Percentiles rank a stretch among this genome's conserved stretches.
Conservation (phyloP, 2,888 invertebrate species). For the Drosophila cracens region DNA sequence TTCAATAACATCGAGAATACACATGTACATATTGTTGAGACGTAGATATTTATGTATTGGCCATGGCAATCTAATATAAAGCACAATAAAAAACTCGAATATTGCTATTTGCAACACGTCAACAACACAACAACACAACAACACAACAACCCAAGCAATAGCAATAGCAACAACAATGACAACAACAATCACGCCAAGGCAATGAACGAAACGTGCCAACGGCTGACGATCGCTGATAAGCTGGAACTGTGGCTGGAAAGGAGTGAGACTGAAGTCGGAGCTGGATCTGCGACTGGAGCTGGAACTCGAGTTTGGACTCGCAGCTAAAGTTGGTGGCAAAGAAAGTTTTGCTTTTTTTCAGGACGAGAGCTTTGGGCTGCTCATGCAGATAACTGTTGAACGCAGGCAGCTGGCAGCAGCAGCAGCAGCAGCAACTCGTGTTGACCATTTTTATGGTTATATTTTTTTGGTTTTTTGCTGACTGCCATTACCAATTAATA, state of each 20-base stretch:
- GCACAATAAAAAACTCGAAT: constrained; percentile 79
- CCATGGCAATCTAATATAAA: constrained; percentile 78
- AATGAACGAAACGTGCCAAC: constrained; percentile 81
- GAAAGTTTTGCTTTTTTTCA: constrained; percentile 58
- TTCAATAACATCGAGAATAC: constrained; percentile 64
- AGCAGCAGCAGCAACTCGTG: constrained; percentile 21
- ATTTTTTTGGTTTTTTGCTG: constrained; percentile 45
- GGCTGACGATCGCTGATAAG: constrained; percentile 77
- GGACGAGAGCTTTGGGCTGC: constrained; percentile 54
- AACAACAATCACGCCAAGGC: constrained; percentile 67
- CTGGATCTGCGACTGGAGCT: constrained; percentile 14
- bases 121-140: constrained; percentile 49
- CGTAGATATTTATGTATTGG: constrained; percentile 69
- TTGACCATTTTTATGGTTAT: constrained; percentile 76
- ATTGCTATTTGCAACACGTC: constrained; percentile 79
- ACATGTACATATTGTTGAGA: constrained; percentile 25
- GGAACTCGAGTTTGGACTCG: constrained; percentile 41
- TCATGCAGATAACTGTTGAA: constrained; percentile 40
- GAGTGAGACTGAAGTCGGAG: constrained; percentile 15
- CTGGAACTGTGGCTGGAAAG: constrained; percentile 37
- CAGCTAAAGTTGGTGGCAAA: constrained; percentile 46
- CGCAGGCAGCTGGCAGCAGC: constrained; percentile 15
- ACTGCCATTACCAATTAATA: constrained; percentile 78
- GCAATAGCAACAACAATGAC: constrained; percentile 43
- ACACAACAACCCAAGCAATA: constrained; percentile 37